Conservation (phyloP, 2,888 invertebrate species). For the Caenorhabditis sulstoni region DNA sequence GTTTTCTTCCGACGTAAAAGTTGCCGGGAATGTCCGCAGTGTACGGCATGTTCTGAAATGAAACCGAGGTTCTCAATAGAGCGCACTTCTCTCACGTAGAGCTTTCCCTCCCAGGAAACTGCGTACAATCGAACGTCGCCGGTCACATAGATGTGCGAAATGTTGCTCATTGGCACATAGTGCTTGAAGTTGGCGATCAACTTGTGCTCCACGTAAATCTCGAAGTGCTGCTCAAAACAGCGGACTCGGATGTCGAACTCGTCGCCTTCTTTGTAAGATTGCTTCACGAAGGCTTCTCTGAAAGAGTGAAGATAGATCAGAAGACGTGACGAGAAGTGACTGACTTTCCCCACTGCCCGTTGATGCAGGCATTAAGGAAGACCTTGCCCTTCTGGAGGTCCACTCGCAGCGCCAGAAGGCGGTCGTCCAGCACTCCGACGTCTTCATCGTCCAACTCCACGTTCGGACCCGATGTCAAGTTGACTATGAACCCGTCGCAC, state of each 20-base stretch:
- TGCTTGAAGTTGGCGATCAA: slow-evolving; percentile 78
- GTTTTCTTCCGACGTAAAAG: slow-evolving; percentile 48
- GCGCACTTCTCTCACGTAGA: slow-evolving; percentile 68
- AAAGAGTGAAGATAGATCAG: no score
- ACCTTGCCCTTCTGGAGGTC: slow-evolving; percentile 72
- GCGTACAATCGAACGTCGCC: slow-evolving; percentile 71
- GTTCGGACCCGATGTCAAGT: slow-evolving; percentile 75
- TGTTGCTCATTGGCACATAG: slow-evolving; percentile 74
- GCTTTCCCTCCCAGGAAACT: slow-evolving; percentile 79
- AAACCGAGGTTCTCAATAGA: no score
- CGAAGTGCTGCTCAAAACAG: slow-evolving; percentile 77
- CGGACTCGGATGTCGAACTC: slow-evolving; percentile 80
- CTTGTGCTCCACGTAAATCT: slow-evolving; percentile 79
- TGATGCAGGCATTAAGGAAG: slow-evolving; percentile 78
- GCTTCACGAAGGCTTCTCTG: slow-evolving; percentile 73
- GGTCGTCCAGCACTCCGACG: slow-evolving; percentile 71
- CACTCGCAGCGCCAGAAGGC: slow-evolving; percentile 75
- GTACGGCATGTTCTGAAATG: slow-evolving; percentile 77
- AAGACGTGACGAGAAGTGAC: slow-evolving; percentile 1
- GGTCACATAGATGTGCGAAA: slow-evolving; percentile 76
- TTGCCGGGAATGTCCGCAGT: slow-evolving; percentile 79
- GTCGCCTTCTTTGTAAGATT: slow-evolving; percentile 71
- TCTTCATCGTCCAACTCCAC: slow-evolving; percentile 78
- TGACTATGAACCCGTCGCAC: slow-evolving; percentile 76
- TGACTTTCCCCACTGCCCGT: slow-evolving; percentile 79